Base-by-base conservation (phyloP, 2,888 invertebrate species). In the Meteorus colon region DNA sequence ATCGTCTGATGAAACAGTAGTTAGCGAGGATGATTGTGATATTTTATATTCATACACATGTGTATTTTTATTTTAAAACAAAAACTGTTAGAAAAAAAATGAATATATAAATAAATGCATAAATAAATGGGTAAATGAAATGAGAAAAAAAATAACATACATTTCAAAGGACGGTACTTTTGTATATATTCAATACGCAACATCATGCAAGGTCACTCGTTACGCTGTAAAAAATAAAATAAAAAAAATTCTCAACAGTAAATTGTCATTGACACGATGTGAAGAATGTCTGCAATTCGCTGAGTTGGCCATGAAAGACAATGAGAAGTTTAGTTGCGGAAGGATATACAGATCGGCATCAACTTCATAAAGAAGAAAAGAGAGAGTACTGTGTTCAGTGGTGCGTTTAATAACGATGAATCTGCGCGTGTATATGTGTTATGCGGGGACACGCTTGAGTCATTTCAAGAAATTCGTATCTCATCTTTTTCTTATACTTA, bases 1-100 rank as follows among this genome's bases (percentile, higher is more conserved):
- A 88, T 88, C 88, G 88, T 86, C 86, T 84, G 87, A 87, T 86
- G 87, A 88, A 88, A 88, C 87, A 87, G 88, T 88, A 88, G 88
- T 88, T 88, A 86, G 86, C 85, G 82, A 84, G 84, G 87, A 88
- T 88, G 88, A 88, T 87, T 79, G 76, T 78, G 79, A 79, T 80
- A 77, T 79, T 78, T 77, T 73, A 77, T 77, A 73, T 55, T 77
- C 65, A 27, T 48, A 37, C 65, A 29, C 14, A 12, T 19, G 5
- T 1, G n/a, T 55, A 55, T 55, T 5, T 48, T 16, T 4, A 5
- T 5, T 48, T 16, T 1, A 48, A 48, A n/a, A 24, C 24, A 60
- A 60, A 19, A 60, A 60, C 4, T 59, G 8, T 3, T 27, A 60
- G 19, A 5, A 60, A 27, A 10, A 31, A 62, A 14, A 27, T 10